Conservation (phyloP, 2,888 invertebrate species). For the Acanthacorydalis orientalis region DNA sequence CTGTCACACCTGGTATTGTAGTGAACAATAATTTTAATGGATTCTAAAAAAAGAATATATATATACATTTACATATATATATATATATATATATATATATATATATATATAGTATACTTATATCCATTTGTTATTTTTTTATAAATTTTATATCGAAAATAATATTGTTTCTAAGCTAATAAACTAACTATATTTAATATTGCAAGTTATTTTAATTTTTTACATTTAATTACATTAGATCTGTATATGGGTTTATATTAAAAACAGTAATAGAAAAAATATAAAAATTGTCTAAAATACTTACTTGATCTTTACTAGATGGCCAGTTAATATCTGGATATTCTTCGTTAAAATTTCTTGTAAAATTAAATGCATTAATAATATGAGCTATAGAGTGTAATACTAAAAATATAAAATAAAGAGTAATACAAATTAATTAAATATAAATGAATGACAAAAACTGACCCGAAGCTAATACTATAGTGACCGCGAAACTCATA, state of each 20-base stretch:
- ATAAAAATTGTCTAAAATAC: background rate
- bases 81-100: too few relatives aligned
- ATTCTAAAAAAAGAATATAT: slow-evolving; percentile 18
- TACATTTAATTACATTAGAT: too few relatives aligned
- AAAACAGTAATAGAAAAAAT: too few relatives aligned
- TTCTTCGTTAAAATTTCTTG: slow-evolving; percentile 28
- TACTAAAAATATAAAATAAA: slow-evolving; percentile 22
- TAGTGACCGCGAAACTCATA: slow-evolving; percentile 32
- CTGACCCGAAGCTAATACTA: slow-evolving; percentile 32
- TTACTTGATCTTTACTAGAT: slow-evolving; percentile 19
- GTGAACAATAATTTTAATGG: slow-evolving; percentile 23
- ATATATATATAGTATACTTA: too few relatives aligned
- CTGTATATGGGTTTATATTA: too few relatives aligned
- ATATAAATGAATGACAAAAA: slow-evolving; percentile 8
- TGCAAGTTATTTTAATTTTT: too few relatives aligned
- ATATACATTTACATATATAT: too few relatives aligned
- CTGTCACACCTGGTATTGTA: slow-evolving; percentile 30
- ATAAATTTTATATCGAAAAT: too few relatives aligned
- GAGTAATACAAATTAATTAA: background rate
- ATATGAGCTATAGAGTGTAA: slow-evolving; percentile 36
- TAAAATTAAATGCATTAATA: slow-evolving; percentile 36
- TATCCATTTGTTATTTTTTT: too few relatives aligned
- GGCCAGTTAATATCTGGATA: slow-evolving; percentile 32
- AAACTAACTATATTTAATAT: too few relatives aligned
- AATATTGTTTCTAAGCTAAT: too few relatives aligned